A percentile compares a stretch with the other conserved stretches of the same genome.
Conservation (phyloP, 1,140 invertebrate species). For the Portunus trituberculatus region DNA sequence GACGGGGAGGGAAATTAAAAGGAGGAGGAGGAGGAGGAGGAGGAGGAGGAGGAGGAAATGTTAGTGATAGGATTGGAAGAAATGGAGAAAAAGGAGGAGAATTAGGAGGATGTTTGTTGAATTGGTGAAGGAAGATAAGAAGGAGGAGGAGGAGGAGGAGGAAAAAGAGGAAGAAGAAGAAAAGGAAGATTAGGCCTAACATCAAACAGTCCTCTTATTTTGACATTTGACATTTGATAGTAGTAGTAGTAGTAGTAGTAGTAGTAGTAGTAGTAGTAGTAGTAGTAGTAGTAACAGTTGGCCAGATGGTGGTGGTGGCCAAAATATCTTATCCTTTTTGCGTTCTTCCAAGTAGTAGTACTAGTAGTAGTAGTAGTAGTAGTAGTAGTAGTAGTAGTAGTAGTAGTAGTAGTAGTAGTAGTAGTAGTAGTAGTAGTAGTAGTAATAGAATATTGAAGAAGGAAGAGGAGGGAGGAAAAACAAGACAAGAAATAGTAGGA, state of each 20-base stretch:
- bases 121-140: neutral
- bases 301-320: neutral
- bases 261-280: slow-evolving; percentile 14
- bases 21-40: no score
- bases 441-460: neutral
- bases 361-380: slow-evolving; percentile 10
- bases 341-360: neutral
- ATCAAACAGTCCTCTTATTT: no score
- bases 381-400: slow-evolving; percentile 7
- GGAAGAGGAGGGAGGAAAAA: no score
- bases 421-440: neutral
- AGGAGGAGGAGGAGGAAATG: neutral
- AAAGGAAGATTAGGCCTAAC: neutral
- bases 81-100: neutral
- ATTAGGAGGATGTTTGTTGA: neutral
- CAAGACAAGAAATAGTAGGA: no score
- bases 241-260: neutral
- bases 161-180: neutral
- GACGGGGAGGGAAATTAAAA: no score
- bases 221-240: no score
- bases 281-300: neutral
- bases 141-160: neutral
- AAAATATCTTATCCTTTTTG: neutral
- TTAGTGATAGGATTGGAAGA: neutral
- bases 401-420: slow-evolving; percentile 2